phyloP scores from a whole-genome alignment of 2,888 invertebrate species.

The Biston betularia region DNA sequence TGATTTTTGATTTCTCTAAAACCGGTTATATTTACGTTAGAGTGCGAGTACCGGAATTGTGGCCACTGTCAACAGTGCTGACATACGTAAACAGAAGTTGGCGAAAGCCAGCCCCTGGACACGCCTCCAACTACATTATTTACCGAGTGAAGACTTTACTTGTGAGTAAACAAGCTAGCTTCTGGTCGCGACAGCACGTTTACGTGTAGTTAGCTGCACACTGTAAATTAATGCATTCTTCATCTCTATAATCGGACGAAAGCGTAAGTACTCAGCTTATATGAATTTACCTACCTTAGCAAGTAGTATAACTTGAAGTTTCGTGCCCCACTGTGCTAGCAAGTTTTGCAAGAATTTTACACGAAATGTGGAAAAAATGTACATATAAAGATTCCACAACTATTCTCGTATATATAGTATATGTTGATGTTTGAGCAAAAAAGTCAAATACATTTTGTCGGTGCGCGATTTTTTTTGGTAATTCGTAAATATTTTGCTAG shows the following conservation, averaged over 20 bases:
- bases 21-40: conserved; percentile 60
- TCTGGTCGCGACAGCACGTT: conserved; percentile 52
- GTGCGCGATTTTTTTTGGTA: too few species aligned
- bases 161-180: conserved; percentile 61
- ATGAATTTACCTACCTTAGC: too few species aligned
- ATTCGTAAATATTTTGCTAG: too few species aligned
- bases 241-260: neutral
- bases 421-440: too few species aligned
- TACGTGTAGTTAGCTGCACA: conserved; percentile 37
- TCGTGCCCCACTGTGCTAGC: too few species aligned
- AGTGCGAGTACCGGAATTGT: conserved; percentile 42
- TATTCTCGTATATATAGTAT: too few species aligned
- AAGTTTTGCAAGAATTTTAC: too few species aligned
- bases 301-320: too few species aligned
- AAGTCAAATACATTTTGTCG: too few species aligned
- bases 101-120: conserved; percentile 62
- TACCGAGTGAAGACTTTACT: conserved; percentile 63
- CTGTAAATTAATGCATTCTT: conserved; percentile 17
- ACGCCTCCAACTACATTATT: conserved; percentile 67
- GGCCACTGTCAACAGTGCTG: conserved; percentile 58
- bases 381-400: too few species aligned
- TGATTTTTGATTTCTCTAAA: conserved; percentile 70
- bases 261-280: too few species aligned
- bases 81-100: conserved; percentile 67
- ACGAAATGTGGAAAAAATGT: too few species aligned